Conservation (phyloP, 1,140 invertebrate genomes). For the Penaeus chinensis region DNA sequence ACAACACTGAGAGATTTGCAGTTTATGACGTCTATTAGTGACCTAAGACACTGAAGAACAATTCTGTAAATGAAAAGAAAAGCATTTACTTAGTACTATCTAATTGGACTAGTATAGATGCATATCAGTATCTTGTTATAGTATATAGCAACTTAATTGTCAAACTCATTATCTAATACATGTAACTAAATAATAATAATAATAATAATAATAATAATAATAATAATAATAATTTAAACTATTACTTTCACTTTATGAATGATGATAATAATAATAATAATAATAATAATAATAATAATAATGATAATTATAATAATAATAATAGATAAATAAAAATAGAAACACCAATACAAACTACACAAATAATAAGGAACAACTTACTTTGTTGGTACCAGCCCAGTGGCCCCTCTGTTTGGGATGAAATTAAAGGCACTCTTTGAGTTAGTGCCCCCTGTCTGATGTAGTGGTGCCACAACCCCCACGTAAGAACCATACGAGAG, state of each 20-base stretch:
- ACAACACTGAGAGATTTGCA: slow-evolving; percentile 34
- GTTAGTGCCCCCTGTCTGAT: slow-evolving; percentile 46
- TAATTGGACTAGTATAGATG: neutral
- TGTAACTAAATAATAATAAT: no score
- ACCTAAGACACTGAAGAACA: slow-evolving; percentile 40
- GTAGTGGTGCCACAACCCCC: slow-evolving; percentile 57
- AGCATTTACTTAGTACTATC: neutral
- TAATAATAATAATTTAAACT: no score
- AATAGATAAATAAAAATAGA: neutral
- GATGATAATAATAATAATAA: neutral
- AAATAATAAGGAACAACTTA: slow-evolving; percentile 4
- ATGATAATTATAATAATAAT: neutral
- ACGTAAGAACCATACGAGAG: slow-evolving; percentile 60
- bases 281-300: no score
- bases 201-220: no score
- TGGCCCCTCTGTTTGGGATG: slow-evolving; percentile 60
- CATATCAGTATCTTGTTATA: no score
- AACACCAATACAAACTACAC: neutral
- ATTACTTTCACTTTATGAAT: no score
- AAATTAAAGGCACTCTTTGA: slow-evolving; percentile 55
- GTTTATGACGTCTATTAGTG: slow-evolving; percentile 43
- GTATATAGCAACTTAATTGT: no score
- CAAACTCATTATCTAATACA: no score
- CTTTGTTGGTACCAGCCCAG: slow-evolving; percentile 60
- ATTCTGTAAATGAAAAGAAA: slow-evolving; percentile 37